A percentile compares a stretch with the other conserved stretches of the same genome.
phyloP scores from a whole-genome alignment of 2,797 vertebrate genomes.

The Tarsius wallacei region DNA sequence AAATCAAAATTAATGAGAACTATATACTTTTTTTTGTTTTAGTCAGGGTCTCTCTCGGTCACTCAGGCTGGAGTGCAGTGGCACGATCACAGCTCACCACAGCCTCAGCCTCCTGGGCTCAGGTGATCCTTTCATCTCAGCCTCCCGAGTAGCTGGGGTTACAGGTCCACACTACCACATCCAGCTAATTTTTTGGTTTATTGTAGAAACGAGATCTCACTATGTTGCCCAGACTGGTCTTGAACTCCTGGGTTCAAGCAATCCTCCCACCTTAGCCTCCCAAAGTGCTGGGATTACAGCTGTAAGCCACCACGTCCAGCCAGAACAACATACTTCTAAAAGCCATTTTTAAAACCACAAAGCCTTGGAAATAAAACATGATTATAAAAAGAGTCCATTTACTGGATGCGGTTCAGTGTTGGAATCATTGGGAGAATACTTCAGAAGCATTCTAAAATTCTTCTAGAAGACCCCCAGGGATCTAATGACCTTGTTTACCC shows the following conservation, averaged over 20 bases:
- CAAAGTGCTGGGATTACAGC: neutral
- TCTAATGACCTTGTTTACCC: rapidly evolving
- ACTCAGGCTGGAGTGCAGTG: neutral
- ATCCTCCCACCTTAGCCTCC: neutral
- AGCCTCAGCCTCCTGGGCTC: neutral
- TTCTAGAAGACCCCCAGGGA: neutral
- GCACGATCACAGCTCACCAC: neutral
- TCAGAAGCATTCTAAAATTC: neutral
- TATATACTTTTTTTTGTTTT: neutral
- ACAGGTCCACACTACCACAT: neutral
- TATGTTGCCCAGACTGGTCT: neutral
- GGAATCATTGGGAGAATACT: neutral
- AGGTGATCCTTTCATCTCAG: neutral
- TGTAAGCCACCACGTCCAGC: neutral
- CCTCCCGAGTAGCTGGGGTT: neutral
- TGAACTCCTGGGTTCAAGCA: neutral
- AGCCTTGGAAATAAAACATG: neutral
- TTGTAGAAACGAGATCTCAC: neutral
- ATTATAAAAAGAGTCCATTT: neutral
- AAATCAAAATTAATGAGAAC: too few species aligned
- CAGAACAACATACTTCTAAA: neutral
- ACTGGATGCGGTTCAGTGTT: neutral
- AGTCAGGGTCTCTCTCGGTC: neutral
- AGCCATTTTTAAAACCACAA: neutral
- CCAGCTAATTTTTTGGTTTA: neutral